Evolutionary conservation across 2,888 invertebrate genomes (phyloP).

Genomic region (Sinohyriopsis cumingii): DNA sequence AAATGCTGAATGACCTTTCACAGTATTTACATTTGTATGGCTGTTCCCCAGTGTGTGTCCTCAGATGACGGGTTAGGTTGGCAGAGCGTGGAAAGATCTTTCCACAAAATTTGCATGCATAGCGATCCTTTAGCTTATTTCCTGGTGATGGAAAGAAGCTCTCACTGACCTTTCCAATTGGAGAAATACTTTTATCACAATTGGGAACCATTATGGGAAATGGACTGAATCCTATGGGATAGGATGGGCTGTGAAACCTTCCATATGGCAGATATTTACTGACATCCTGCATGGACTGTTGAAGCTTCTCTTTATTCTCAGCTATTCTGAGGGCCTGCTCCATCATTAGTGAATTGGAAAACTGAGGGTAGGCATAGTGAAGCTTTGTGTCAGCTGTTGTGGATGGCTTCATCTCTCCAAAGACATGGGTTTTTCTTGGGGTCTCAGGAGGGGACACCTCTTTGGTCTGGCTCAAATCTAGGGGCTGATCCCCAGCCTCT

Average conservation of each 20-base stretch:
- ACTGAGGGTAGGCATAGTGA: constrained; percentile 81
- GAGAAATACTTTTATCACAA: constrained; percentile 41
- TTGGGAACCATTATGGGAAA: constrained; percentile 54
- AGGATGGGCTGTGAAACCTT: constrained; percentile 51
- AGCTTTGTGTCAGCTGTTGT: constrained; percentile 68
- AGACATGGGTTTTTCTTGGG: constrained; percentile 64
- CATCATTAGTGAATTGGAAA: constrained; percentile 49
- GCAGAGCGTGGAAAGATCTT: constrained; percentile 97
- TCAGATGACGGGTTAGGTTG: constrained; percentile 94
- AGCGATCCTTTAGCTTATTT: constrained; percentile 84
- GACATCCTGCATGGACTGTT: constrained; percentile 47
- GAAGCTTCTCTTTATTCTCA: constrained; percentile 63
- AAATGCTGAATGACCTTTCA: constrained; percentile 97
- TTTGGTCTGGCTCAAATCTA: constrained; percentile 85
- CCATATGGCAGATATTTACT: constrained; percentile 52
- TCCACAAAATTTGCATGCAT: constrained; percentile 97
- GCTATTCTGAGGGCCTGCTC: constrained; percentile 52
- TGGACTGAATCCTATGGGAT: constrained; percentile 45
- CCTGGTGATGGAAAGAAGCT: constrained; percentile 76
- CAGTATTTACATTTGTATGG: constrained; percentile 89
- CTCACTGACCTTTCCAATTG: constrained; percentile 25
- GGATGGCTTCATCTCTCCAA: constrained; percentile 58
- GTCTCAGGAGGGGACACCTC: constrained; percentile 71
- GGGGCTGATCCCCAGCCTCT: constrained; percentile 72
- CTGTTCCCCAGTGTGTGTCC: constrained; percentile 96